Evolutionary conservation across 2,113 vertebrate genomes (phyloP).

Genomic region (Sinocyclocheilus anophthalmus): DNA sequence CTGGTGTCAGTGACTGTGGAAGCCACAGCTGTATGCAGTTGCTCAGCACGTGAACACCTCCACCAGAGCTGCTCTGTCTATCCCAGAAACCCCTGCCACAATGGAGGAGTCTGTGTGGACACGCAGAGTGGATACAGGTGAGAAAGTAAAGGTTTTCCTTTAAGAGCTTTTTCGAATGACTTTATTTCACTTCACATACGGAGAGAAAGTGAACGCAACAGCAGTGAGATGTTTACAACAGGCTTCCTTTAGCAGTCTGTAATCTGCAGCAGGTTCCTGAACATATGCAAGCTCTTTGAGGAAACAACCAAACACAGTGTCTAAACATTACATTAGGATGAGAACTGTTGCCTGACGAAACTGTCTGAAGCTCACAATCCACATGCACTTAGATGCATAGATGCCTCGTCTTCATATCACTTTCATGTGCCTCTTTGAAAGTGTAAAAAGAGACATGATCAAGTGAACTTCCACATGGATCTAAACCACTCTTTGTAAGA

Average conservation of each 20-base stretch:
- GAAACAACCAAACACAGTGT: constrained; percentile 13
- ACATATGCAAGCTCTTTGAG: constrained; percentile 13
- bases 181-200: background rate
- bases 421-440: background rate
- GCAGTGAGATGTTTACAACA: background rate
- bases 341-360: constrained; percentile 48
- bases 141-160: constrained; percentile 48
- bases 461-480: constrained; percentile 44
- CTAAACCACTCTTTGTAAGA: constrained; percentile 42
- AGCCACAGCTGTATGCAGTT: constrained; percentile 70
- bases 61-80: constrained; percentile 81
- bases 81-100: constrained; percentile 82
- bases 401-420: too few relatives aligned
- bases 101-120: constrained; percentile 82
- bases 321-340: constrained; percentile 17
- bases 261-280: constrained; percentile 13
- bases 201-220: background rate
- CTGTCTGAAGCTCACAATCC: constrained; percentile 45
- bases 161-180: background rate
- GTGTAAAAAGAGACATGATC: constrained; percentile 38
- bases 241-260: constrained; percentile 13
- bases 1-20: constrained; percentile 78
- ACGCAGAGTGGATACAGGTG: constrained; percentile 85
- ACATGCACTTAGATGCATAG: background rate
- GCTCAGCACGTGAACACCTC: constrained; percentile 70